These are phyloP conservation scores for Trogon surrucura DNA, from an alignment of 2,113 vertebrate species.

Conservation along the genomic window DNA sequence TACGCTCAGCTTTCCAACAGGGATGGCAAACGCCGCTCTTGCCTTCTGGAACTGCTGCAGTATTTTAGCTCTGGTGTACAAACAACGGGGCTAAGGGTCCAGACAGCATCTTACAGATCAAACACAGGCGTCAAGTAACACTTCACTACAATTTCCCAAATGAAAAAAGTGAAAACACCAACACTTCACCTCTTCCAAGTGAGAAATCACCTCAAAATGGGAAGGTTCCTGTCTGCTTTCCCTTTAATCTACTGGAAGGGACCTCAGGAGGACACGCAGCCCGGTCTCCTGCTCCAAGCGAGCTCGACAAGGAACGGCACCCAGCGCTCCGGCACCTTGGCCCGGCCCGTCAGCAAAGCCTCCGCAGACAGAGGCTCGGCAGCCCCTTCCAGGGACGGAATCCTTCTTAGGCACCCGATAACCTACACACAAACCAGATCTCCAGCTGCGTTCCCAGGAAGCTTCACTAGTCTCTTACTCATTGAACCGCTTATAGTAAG, in stretches of 20 bases:
- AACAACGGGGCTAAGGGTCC: background rate
- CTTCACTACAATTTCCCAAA: background rate
- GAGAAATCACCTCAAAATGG: background rate
- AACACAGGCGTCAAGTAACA: background rate
- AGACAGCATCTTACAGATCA: background rate
- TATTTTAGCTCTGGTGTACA: background rate
- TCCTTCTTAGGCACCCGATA: background rate
- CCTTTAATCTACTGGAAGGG: background rate
- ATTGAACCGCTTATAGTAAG: rapidly evolving
- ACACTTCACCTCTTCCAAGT: background rate
- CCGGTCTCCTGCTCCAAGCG: background rate
- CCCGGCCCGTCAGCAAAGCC: background rate
- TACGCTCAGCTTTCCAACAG: background rate
- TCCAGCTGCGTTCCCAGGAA: background rate
- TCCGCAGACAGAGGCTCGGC: background rate
- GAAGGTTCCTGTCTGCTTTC: background rate
- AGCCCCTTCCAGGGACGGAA: background rate
- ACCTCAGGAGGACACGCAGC: background rate
- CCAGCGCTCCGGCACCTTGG: background rate
- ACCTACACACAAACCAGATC: background rate
- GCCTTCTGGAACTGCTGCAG: background rate
- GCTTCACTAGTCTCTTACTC: background rate
- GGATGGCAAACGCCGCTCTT: background rate
- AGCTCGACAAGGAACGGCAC: background rate
- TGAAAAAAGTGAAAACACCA: background rate